Conservation (phyloP, 2,113 vertebrate genomes). For the Panthera leo region DNA sequence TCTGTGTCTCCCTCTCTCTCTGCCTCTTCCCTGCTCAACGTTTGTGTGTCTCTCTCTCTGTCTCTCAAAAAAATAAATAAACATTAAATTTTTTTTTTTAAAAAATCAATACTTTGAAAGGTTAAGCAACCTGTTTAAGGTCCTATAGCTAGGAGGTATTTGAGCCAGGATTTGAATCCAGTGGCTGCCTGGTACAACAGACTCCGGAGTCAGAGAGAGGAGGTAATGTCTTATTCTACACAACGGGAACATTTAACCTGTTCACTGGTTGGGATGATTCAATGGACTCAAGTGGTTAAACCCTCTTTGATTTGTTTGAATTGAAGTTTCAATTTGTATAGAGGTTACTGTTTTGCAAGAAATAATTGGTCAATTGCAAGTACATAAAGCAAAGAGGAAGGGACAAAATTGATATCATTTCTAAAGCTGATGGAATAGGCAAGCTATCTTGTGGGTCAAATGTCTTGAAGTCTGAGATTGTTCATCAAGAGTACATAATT, state of each 20-base stretch:
- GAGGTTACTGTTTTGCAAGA: background rate
- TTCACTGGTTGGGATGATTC: background rate
- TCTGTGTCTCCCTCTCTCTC: too few relatives aligned
- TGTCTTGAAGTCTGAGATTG: background rate
- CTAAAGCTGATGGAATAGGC: background rate
- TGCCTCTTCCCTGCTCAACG: too few relatives aligned
- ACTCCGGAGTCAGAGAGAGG: background rate
- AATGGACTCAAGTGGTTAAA: background rate
- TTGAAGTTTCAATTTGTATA: background rate
- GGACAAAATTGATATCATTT: background rate
- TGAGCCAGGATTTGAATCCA: background rate
- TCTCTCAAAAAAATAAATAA: too few relatives aligned
- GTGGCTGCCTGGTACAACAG: background rate
- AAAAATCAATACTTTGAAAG: background rate
- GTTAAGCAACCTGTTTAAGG: background rate
- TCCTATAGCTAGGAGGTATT: background rate
- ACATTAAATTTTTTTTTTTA: fast-evolving
- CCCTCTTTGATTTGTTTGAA: background rate
- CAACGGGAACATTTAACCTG: background rate
- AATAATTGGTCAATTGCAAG: background rate
- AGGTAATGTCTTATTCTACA: background rate
- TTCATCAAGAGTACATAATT: background rate
- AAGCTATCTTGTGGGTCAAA: background rate
- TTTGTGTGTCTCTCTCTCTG: too few relatives aligned
- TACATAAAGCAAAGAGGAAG: background rate